A percentile compares a stretch with the other conserved stretches of the same genome.
Conservation (phyloP, 2,888 invertebrate genomes). For the Amphipyra tragopoginis region DNA sequence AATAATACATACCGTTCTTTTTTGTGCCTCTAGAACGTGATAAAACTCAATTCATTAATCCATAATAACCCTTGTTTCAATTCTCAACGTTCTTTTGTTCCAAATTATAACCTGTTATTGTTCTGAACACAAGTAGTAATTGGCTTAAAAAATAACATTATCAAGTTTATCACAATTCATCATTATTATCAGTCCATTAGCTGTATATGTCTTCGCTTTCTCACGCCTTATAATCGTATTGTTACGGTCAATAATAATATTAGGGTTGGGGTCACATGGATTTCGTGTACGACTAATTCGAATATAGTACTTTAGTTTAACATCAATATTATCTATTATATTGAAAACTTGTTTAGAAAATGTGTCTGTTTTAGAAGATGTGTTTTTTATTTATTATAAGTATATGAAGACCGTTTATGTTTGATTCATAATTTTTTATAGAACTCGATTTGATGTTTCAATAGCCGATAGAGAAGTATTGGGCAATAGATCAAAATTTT, state of each 20-base stretch:
- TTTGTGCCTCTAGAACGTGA: no score
- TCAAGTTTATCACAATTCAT: constrained; percentile 52
- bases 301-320: no score
- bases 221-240: constrained; percentile 43
- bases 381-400: no score
- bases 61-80: background rate
- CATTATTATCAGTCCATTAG: constrained; percentile 58
- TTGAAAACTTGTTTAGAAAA: no score
- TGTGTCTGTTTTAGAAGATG: no score
- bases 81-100: constrained; percentile 31
- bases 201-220: constrained; percentile 48
- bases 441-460: no score
- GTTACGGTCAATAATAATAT: constrained; percentile 27
- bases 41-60: no score
- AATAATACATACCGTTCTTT: no score
- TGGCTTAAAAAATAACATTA: constrained; percentile 37
- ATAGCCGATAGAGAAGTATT: no score
- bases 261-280: constrained; percentile 6
- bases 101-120: constrained; percentile 31
- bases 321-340: no score
- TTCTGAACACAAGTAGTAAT: constrained; percentile 28
- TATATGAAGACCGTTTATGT: no score
- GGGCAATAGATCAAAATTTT: background rate
- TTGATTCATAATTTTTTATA: no score
- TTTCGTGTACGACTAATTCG: background rate